These are phyloP conservation scores for Prunella fulvescens DNA, from an alignment of 2,113 vertebrate species.

Conservation along the genomic window DNA sequence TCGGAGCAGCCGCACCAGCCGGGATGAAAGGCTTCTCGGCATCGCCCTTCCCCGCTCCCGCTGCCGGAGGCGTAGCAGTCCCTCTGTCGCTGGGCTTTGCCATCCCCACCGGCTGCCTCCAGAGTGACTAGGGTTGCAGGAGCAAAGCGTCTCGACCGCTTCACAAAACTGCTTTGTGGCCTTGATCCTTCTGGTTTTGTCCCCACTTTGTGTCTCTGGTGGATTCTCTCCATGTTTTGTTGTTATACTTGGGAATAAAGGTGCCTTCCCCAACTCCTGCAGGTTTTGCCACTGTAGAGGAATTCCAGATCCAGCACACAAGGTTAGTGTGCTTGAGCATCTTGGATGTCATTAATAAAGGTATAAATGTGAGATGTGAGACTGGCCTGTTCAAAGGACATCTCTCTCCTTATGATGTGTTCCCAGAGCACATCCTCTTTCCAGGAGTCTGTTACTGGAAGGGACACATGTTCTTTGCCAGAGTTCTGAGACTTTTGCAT, in stretches of 20 bases:
- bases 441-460: background rate
- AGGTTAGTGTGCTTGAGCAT: background rate
- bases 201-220: background rate
- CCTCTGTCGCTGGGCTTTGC: background rate
- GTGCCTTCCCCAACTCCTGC: background rate
- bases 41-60: rapidly evolving
- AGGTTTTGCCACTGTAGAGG: background rate
- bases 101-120: background rate
- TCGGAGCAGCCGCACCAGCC: too few relatives aligned
- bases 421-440: background rate
- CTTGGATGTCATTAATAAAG: background rate
- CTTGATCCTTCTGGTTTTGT: background rate
- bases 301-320: background rate
- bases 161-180: background rate
- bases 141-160: background rate
- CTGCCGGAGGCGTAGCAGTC: background rate
- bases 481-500: background rate
- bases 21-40: too few relatives aligned
- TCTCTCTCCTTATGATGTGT: background rate
- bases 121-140: background rate
- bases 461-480: background rate
- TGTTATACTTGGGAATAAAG: background rate
- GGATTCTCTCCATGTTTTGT: background rate
- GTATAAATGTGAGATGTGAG: background rate
- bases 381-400: background rate